Evolutionary conservation across 2,888 invertebrate genomes (phyloP).

Genomic region (Monochamus alternatus): DNA sequence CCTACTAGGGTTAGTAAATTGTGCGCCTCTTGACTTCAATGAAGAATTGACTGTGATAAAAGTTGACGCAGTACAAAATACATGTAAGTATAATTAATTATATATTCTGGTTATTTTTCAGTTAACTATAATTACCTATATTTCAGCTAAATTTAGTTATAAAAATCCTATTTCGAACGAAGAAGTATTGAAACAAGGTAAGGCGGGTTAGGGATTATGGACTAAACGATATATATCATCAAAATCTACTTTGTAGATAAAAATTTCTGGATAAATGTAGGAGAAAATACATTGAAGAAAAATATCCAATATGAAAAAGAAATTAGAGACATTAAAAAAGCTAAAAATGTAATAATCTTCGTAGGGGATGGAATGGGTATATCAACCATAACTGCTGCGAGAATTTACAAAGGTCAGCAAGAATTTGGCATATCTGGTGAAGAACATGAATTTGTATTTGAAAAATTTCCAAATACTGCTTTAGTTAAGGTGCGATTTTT

Average conservation of each 20-base stretch:
- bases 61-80: background rate
- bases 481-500: conserved; percentile 26
- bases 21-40: conserved; percentile 9
- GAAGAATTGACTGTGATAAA: conserved; percentile 4
- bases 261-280: conserved; percentile 13
- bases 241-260: conserved; percentile 1
- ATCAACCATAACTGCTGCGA: conserved; percentile 21
- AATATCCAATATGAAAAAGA: conserved; percentile 12
- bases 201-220: background rate
- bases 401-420: conserved; percentile 34
- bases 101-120: background rate
- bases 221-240: background rate
- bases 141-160: conserved; percentile 22
- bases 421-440: conserved; percentile 21
- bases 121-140: conserved; percentile 11
- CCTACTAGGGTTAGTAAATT: conserved; percentile 1
- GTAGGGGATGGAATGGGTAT: conserved; percentile 30
- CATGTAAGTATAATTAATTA: conserved; percentile 4
- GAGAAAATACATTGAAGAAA: conserved; percentile 16
- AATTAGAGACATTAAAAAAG: background rate
- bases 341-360: conserved; percentile 24
- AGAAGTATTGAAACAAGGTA: conserved; percentile 26
- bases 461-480: conserved; percentile 25
- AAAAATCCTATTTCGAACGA: conserved; percentile 12
- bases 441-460: conserved; percentile 23